These are phyloP conservation scores for Solenopsis invicta DNA, from an alignment of 1,140 invertebrate genomes.

Conservation along the genomic window DNA sequence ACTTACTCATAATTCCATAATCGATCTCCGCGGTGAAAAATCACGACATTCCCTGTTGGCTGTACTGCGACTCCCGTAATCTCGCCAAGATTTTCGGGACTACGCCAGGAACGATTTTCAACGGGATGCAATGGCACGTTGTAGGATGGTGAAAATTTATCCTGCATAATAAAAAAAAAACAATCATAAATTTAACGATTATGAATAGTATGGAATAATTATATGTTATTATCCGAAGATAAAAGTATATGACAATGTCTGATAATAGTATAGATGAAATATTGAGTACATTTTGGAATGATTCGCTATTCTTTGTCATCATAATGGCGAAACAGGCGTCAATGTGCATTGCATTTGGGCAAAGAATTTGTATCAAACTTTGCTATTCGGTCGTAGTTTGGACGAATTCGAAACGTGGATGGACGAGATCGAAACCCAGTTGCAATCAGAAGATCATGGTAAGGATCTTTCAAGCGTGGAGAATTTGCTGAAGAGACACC, in stretches of 20 bases:
- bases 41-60: conserved; percentile 92
- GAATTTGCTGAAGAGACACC: conserved; percentile 94
- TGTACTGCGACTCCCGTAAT: conserved; percentile 95
- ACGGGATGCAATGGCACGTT: conserved; percentile 87
- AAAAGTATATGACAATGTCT: no score
- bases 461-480: conserved; percentile 94
- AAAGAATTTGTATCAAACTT: conserved; percentile 95
- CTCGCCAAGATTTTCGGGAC: conserved; percentile 92
- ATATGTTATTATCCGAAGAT: not conserved
- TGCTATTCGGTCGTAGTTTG: conserved; percentile 94
- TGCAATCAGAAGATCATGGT: conserved; percentile 94
- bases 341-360: no score
- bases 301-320: no score
- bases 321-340: no score
- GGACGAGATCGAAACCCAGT: conserved; percentile 94
- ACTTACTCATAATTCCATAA: conserved; percentile 94
- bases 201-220: not conserved
- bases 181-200: not conserved
- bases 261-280: no score
- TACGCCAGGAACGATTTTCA: conserved; percentile 90
- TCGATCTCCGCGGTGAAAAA: conserved; percentile 95
- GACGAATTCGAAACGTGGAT: conserved; percentile 97
- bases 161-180: not conserved
- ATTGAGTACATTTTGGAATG: no score
- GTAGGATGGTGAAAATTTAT: not conserved